Conservation (phyloP, 2,797 vertebrate genomes). For the Enteromius trimaculatus region DNA sequence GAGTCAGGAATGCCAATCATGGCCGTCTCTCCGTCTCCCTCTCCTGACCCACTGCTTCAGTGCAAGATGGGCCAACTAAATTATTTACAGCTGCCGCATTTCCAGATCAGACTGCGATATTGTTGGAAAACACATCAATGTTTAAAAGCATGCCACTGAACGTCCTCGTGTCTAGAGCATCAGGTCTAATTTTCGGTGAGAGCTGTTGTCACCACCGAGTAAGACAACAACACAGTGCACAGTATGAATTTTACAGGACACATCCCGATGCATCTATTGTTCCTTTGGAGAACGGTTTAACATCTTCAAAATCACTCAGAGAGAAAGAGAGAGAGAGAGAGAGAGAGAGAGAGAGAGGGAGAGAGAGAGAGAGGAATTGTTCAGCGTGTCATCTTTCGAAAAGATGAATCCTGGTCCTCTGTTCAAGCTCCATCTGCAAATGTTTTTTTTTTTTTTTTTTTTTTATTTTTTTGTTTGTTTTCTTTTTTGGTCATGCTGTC, state of each 20-base stretch:
- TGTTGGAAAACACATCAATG: conserved; percentile 80
- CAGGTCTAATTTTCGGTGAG: conserved; percentile 50
- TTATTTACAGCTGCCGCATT: conserved; percentile 74
- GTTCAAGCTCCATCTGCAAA: conserved; percentile 27
- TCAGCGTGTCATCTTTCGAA: conserved; percentile 39
- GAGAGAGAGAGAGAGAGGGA: background rate
- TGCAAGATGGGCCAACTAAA: conserved; percentile 71
- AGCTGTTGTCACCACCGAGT: conserved; percentile 46
- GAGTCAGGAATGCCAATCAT: conserved; percentile 59
- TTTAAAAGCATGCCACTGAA: conserved; percentile 79
- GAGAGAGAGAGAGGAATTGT: background rate
- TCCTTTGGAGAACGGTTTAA: conserved; percentile 32
- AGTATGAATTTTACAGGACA: conserved; percentile 41
- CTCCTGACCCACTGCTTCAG: conserved; percentile 64
- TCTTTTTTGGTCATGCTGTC: conserved; percentile 19
- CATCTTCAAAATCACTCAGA: conserved; percentile 21
- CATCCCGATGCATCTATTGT: conserved; percentile 32
- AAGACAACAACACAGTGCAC: conserved; percentile 39
- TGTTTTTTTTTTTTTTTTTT: background rate
- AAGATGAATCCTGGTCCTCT: conserved; percentile 43
- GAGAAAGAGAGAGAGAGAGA: conserved; percentile 2
- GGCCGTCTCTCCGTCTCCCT: conserved; percentile 61
- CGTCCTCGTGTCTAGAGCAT: conserved; percentile 56
- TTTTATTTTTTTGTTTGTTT: no score
- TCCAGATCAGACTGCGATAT: conserved; percentile 80